Evolutionary conservation across 2,797 vertebrate genomes (phyloP).

Genomic region (Lepilemur septentrionalis): DNA sequence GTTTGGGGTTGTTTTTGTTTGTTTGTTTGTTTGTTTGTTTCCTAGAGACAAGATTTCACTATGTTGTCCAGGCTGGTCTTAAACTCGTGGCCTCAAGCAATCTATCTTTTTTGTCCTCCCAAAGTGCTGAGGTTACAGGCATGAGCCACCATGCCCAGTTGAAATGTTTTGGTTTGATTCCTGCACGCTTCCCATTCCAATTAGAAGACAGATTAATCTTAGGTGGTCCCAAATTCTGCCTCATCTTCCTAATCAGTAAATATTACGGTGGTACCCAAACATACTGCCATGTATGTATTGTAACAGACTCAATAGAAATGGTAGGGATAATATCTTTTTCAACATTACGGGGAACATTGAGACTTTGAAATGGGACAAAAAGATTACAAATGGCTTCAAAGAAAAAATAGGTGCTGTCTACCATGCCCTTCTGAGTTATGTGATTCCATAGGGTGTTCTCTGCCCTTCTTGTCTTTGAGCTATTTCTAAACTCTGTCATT

Average conservation of each 20-base stretch:
- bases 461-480: neutral
- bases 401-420: neutral
- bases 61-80: no score
- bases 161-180: neutral
- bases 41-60: no score
- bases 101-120: no score
- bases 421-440: neutral
- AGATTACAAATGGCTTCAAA: neutral
- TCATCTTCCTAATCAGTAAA: neutral
- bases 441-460: neutral
- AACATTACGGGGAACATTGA: neutral
- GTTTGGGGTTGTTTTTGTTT: no score
- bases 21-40: no score
- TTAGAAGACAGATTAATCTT: neutral
- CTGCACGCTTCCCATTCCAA: neutral
- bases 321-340: neutral
- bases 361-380: neutral
- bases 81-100: no score
- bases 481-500: neutral
- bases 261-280: neutral
- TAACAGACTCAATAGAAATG: neutral
- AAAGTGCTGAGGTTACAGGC: no score
- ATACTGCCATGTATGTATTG: neutral
- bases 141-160: no score
- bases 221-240: neutral